Conservation (phyloP, 2,113 vertebrate genomes). For the Mobula birostris region DNA sequence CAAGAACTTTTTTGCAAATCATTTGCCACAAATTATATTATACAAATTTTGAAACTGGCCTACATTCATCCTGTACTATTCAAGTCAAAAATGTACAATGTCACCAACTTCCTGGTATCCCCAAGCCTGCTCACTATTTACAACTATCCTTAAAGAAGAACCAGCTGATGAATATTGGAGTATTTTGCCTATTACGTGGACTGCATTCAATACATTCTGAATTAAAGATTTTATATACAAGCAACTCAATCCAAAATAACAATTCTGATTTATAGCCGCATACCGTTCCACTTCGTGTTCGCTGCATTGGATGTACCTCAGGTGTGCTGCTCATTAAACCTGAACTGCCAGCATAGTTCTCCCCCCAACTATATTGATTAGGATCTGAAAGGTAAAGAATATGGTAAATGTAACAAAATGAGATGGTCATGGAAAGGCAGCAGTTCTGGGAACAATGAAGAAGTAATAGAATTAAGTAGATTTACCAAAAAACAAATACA, state of each 20-base stretch:
- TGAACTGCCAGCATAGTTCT: conserved; percentile 93
- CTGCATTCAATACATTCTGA: background rate
- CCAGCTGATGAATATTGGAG: background rate
- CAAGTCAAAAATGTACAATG: background rate
- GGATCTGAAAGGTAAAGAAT: conserved; percentile 65
- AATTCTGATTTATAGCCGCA: conserved; percentile 49
- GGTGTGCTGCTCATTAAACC: conserved; percentile 91
- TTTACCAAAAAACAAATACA: background rate
- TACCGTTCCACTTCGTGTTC: conserved; percentile 88
- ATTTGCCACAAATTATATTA: background rate
- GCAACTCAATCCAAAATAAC: background rate
- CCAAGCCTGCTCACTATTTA: background rate
- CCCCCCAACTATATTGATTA: conserved; percentile 96
- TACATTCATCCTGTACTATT: too few relatives aligned
- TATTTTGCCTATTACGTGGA: background rate
- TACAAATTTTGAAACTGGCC: background rate
- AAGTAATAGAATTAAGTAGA: background rate
- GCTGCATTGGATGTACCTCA: conserved; percentile 78
- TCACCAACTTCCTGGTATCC: background rate
- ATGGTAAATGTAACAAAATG: background rate
- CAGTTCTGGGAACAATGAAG: background rate
- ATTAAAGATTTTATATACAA: background rate
- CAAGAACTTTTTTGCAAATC: background rate
- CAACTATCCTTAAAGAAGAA: background rate
- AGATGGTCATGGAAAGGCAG: background rate